These are phyloP conservation scores for Actinernus sp. DNA, from an alignment of 92 coral and sea anemone genomes.

Conservation along the genomic window DNA sequence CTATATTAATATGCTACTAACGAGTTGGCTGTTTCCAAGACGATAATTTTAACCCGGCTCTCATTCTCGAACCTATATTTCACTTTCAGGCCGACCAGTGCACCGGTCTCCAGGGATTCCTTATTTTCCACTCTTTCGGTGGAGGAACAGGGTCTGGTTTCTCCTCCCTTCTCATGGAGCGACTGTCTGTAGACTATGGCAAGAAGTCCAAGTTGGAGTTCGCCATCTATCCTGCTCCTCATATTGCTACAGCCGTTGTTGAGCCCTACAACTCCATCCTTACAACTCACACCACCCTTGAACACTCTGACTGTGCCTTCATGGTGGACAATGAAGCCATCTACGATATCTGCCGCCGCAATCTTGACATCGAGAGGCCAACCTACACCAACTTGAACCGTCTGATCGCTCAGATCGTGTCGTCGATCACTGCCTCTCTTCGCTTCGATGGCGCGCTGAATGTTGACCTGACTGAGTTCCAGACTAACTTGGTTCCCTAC, in stretches of 20 bases:
- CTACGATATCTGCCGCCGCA: slow-evolving; percentile 82
- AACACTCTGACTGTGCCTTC: slow-evolving; percentile 82
- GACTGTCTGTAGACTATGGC: slow-evolving; percentile 85
- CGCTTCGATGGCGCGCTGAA: slow-evolving; percentile 83
- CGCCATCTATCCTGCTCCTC: slow-evolving; percentile 93
- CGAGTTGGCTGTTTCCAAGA: too few species aligned
- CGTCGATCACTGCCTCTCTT: slow-evolving; percentile 82
- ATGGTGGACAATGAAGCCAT: slow-evolving; percentile 88
- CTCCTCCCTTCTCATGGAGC: slow-evolving; percentile 79
- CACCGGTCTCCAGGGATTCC: slow-evolving; percentile 91
- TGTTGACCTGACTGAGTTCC: slow-evolving; percentile 83
- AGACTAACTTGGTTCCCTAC: slow-evolving; percentile 90
- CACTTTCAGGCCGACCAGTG: too few species aligned
- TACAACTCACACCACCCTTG: slow-evolving; percentile 81
- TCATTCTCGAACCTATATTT: too few species aligned
- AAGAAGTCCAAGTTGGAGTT: slow-evolving; percentile 95
- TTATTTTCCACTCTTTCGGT: slow-evolving; percentile 94
- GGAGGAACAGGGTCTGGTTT: slow-evolving; percentile 92
- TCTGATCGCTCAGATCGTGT: slow-evolving; percentile 90
- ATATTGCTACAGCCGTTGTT: slow-evolving; percentile 87
- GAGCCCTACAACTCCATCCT: slow-evolving; percentile 85
- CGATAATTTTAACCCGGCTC: too few species aligned
- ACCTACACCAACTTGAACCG: slow-evolving; percentile 97
- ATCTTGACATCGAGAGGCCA: slow-evolving; percentile 88
- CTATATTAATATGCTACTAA: too few species aligned